phyloP scores from a whole-genome alignment of 2,113 vertebrate species.

The Actenoides hombroni region DNA sequence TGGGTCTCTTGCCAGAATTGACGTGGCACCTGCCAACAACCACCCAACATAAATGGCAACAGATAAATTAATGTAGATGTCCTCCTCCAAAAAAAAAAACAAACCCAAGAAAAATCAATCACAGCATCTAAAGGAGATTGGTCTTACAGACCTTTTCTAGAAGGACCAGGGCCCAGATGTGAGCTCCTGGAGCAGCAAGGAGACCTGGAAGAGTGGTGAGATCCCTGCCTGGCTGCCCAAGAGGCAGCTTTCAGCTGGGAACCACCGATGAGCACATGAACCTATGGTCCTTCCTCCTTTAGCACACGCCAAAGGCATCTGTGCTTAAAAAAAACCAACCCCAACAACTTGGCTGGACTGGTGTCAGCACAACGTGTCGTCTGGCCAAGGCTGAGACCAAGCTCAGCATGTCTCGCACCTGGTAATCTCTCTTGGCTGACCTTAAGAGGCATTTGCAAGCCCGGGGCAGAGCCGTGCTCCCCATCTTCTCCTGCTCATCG shows the following conservation, averaged over 20 bases:
- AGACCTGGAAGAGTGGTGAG: too few species aligned
- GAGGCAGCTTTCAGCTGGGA: neutral
- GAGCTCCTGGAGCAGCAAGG: neutral
- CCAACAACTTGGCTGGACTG: neutral
- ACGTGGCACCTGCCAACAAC: accelerated
- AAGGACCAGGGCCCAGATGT: neutral
- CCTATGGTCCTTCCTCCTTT: neutral
- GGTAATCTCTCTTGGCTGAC: conserved; percentile 49
- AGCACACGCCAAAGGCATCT: neutral
- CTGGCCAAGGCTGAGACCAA: conserved; percentile 29
- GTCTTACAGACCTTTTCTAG: neutral
- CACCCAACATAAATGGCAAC: neutral
- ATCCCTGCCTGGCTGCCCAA: neutral
- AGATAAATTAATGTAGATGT: neutral
- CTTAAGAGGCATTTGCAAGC: neutral
- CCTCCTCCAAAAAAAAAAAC: neutral
- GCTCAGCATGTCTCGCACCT: neutral
- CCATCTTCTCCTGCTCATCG: neutral
- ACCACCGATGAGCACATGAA: neutral
- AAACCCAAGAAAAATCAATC: neutral
- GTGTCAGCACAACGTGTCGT: neutral
- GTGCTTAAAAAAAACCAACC: neutral
- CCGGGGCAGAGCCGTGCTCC: neutral
- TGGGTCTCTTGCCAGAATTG: accelerated
- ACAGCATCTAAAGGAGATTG: neutral